Conservation (phyloP, 2,797 vertebrate species). For the Chelmon rostratus region DNA sequence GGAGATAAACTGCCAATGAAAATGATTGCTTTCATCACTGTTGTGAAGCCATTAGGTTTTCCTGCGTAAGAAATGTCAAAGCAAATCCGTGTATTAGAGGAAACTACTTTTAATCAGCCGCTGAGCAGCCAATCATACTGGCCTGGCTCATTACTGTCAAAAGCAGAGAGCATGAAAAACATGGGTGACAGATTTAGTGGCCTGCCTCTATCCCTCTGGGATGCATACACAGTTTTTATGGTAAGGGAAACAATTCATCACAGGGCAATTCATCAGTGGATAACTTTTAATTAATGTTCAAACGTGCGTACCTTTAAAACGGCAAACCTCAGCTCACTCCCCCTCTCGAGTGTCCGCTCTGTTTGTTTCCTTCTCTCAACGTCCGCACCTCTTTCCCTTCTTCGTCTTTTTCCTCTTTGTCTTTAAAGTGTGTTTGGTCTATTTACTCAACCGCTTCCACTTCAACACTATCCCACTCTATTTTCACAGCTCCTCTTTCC, state of each 20-base stretch:
- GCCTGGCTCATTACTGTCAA: constrained; percentile 78
- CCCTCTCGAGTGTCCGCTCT: constrained; percentile 27
- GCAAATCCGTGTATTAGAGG: constrained; percentile 74
- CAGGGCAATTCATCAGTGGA: constrained; percentile 88
- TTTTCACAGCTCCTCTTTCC: constrained; percentile 64
- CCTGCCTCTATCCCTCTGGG: constrained; percentile 63
- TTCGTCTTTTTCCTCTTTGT: constrained; percentile 26
- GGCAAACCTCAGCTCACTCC: constrained; percentile 49
- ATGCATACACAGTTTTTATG: constrained; percentile 73
- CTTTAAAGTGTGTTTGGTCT: constrained; percentile 44
- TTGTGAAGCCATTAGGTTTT: constrained; percentile 50
- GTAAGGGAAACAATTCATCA: constrained; percentile 89
- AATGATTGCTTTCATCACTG: constrained; percentile 33
- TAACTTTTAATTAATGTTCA: constrained; percentile 91
- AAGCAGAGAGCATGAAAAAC: constrained; percentile 77
- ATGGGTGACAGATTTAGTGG: constrained; percentile 80
- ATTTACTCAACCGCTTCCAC: constrained; percentile 60
- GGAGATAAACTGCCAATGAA: constrained; percentile 34
- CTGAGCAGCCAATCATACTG: constrained; percentile 76
- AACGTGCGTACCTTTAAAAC: constrained; percentile 84
- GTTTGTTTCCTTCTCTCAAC: constrained; percentile 48
- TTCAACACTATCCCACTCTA: constrained; percentile 50
- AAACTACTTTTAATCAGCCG: constrained; percentile 79
- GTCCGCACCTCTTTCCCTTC: constrained; percentile 38
- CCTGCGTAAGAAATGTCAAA: constrained; percentile 69